Conservation (phyloP, 1,140 invertebrate genomes). For the Antheraea pernyi region DNA sequence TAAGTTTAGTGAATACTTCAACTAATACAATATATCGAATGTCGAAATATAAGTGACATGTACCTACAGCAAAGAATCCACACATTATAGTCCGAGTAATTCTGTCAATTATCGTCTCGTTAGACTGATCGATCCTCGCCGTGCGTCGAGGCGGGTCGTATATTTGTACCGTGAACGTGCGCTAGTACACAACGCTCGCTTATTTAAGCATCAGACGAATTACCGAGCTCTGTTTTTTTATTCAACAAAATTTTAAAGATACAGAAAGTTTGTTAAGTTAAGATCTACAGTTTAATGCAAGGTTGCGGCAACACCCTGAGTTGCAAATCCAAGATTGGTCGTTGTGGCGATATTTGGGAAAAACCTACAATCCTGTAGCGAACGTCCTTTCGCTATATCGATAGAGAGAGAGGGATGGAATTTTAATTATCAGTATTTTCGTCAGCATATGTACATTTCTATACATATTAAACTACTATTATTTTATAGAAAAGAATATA, state of each 20-base stretch:
- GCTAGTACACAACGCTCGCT: not conserved
- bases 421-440: no score
- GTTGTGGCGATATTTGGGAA: no score
- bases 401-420: no score
- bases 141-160: not conserved
- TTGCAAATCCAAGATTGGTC: no score
- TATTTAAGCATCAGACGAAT: not conserved
- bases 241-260: not conserved
- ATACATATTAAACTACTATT: no score
- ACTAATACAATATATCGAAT: not conserved
- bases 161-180: not conserved
- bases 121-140: conserved; percentile 45
- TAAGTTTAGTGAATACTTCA: not conserved
- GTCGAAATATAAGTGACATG: not conserved
- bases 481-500: no score
- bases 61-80: conserved; percentile 4
- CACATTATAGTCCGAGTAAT: conserved; percentile 27
- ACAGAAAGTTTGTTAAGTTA: not conserved
- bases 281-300: no score
- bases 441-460: no score
- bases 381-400: no score
- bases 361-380: no score
- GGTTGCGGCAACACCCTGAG: no score
- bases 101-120: conserved; percentile 64
- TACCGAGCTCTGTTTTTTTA: not conserved